Base-by-base conservation (phyloP, 2,888 invertebrate species). In the Cabera pusaria region DNA sequence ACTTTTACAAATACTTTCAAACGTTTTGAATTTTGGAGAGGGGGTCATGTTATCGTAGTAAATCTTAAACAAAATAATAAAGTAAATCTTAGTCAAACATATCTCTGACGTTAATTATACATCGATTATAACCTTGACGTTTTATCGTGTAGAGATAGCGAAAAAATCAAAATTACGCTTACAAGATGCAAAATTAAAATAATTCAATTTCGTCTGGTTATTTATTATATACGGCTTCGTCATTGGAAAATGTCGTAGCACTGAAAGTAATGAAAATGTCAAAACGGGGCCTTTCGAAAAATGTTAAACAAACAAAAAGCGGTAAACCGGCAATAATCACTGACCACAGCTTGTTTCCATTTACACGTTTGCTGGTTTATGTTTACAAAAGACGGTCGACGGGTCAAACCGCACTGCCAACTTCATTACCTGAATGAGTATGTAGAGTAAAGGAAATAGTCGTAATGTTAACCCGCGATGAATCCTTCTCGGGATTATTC, bases 261-360 rank as follows among this genome's bases (percentile, higher is more conserved):
- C 34, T 20, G 9, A 33, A 14, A 18, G 23, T 41, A 41, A 50
- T 44, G 38, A 39, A 46, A 46, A 44, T 21, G 42, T 38, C 36
- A 46, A 47, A n/a, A 44, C 46, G 36, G 36, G 12, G 21, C 24
- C 21, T n/a, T 25, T 11, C 9, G 21, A 35, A 37, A 37, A 40
- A 45, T 29, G 36, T 41, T 18, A 42, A 49, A 43, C 38, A 45
- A 43, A 43, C 37, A 39, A 22, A 23, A n/a, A 14, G 14, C 14
- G 29, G 29, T 34, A 39, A 39, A 36, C 25, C 18, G 24, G 26
- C 27, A 31, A 41, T 36, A 32, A 50, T 41, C 37, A 43, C 41
- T 47, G 44, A 39, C 44, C 42, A 37, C 34, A 42, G 36, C 28
- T 23, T 25, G 32, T 45, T 43, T 44, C 34, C 26, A 41, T 46